Base-by-base conservation (phyloP, 2,797 vertebrate species). In the Poeciliopsis paucimaculata region DNA sequence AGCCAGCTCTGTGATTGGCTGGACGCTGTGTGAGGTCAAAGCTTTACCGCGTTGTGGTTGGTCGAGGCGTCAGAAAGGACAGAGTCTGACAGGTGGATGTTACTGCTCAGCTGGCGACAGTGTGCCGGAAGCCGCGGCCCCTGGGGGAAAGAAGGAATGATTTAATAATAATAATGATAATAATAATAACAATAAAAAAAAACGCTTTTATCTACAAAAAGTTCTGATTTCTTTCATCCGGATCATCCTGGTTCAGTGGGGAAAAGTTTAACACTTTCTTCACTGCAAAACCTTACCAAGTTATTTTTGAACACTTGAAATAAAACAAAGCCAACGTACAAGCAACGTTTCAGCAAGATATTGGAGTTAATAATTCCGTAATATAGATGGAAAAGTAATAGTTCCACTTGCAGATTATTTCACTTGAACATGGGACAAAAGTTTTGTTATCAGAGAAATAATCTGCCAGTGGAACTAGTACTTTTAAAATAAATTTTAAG, bases 81-180 rank as follows among this genome's bases (percentile, higher is more conserved):
- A 0, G 84, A 78, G 68, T 0, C 5, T 41, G 90, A 88, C 5
- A 90, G 84, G 18, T 78, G 77, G 73, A 90, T 68, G 74, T 84
- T 81, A n/a, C 0, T 0, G 0, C 88, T 90, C 76, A 86, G 79
- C 0, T 3, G 16, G 6, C 16, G 1, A 34, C 91, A 92, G 16
- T 53, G 55, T 2, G 0, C 12, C 5, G 91, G 88, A 79, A 91
- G 90, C 0, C 0, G 0, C 0, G 0, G 60, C 39, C 77, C 87
- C 90, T 91, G 23, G 13, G 76, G 70, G 70, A 75, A 11, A 78
- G 43, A 47, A 68, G 86, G 60, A 18, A 78, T 36, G 23, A 11
- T 41, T 66, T 41, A 26, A 12, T 68, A 49, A 6, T 53, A 53
- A 26, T n/a, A 26, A 11, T 3, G 26, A 11, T 3, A 53, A 53